Evolutionary conservation across 2,113 vertebrate genomes (phyloP).

Genomic region (Sylvilagus bachmani): DNA sequence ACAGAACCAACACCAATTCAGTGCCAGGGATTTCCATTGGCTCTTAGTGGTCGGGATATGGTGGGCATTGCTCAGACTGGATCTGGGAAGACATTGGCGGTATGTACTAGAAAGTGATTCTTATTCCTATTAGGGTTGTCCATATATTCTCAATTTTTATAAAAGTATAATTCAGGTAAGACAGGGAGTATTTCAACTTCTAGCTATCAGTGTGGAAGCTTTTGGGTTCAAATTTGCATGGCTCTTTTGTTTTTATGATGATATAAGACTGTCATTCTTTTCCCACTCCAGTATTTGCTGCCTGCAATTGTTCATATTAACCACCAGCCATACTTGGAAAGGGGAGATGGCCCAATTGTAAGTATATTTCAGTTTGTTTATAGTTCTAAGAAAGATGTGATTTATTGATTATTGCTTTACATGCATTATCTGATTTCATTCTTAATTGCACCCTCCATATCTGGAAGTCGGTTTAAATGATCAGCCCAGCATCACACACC

Average conservation of each 20-base stretch:
- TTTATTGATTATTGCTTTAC: background rate
- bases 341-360: constrained; percentile 98
- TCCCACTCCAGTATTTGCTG: constrained; percentile 93
- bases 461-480: background rate
- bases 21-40: constrained; percentile 96
- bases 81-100: constrained; percentile 98
- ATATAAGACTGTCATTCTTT: constrained; percentile 46
- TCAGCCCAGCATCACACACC: background rate
- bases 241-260: background rate
- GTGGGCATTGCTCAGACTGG: constrained; percentile 99
- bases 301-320: constrained; percentile 99
- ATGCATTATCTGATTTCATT: background rate
- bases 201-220: background rate
- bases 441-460: background rate
- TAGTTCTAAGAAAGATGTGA: background rate
- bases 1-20: constrained; percentile 99
- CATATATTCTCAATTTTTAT: background rate
- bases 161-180: background rate
- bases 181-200: background rate
- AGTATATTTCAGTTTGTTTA: constrained; percentile 86
- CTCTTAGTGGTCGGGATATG: constrained; percentile 98
- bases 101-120: constrained; percentile 81
- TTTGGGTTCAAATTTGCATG: background rate
- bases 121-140: constrained; percentile 35
- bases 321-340: constrained; percentile 98